Evolutionary conservation across 2,797 vertebrate genomes (phyloP), one percentile per base, ranked within the genome.

Genomic region (Dermochelys coriacea): DNA sequence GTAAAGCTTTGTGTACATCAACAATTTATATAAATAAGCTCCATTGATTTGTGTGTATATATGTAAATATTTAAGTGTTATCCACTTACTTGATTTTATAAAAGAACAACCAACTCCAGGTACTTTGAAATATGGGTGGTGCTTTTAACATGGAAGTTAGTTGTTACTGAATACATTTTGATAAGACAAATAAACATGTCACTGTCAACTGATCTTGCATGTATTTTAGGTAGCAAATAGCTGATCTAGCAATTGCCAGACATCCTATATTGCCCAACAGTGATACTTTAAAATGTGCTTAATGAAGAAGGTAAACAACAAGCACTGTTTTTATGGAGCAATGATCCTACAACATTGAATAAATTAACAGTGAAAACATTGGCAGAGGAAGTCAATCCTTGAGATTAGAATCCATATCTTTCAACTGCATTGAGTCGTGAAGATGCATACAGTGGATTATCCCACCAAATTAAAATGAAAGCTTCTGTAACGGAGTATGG

Each of bases 141-240:
- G 71, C 64, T 41, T 61, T 71, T 45, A 49, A 83, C 75, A 79
- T 57, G 3, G 93, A 25, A 61, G 85, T 51, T 90, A 54, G 89
- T 16, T 94, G 93, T 92, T 94, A 2, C 83, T 94, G 61, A 71
- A 85, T 34, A 19, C 6, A 0, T 77, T 61, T 64, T 64, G 51
- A 61, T 54, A 81, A 84, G 86, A 88, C 95, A 91, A 75, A 90
- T 83, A 52, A 51, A 45, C 94, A 94, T 6, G 95, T 96, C 95
- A 94, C 83, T 12, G 16, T 16, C 29, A 0, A 57, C 68, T 45
- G 37, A 41, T 64, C 88, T 88, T 92, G 94, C 93, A 93, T 95
- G 85, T 92, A 87, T 91, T 68, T 80, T 29, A 0, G 19, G 90
- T 1, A 85, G 85, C 89, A 21, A 21, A 74, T 94, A 92, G 91